Evolutionary conservation across 1,140 invertebrate genomes (phyloP), one percentile per base, ranked within the genome.

Genomic region (Nautilus pompilius): DNA sequence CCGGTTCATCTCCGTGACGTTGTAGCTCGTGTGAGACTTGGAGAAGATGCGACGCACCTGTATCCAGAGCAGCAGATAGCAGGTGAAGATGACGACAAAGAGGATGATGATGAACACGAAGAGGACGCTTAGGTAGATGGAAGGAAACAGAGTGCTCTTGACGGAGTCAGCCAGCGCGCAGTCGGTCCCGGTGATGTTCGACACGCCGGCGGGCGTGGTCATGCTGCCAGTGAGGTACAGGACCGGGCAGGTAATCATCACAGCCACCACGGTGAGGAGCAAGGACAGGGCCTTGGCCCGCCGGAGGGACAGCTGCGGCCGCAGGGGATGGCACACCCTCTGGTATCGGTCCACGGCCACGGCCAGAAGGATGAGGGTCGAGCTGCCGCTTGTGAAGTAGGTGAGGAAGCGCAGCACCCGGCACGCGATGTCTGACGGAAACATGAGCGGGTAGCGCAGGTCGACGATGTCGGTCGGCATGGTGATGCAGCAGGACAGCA

Each of bases 401-500:
- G 65, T 72, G 20, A 46, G 22, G 36, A 65, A 67, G 1, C 68
- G 53, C 26, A 64, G 48, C 0, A 62, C 6, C 20, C 58, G 65
- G 56, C 70, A 72, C 8, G 65, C 5, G 5, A 41, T 28, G 13
- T 30, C 24, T 30, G 41, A 20, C 28, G 62, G 53, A 41, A 63
- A 67, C 10, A 30, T 41, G 17, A 63, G 54, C 8, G 57, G 59
- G 15, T 58, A 59, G 10, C 53, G 20, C 33, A 72, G 62, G 29
- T 62, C 61, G 20, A 64, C 24, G 30, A 72, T 57, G 51, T 72
- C 70, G 30, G 67, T 63, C 0, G 73, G 69, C 26, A 73, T 66
- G 24, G 65, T 63, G 26, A 73, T 24, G 2, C 36, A 3, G 41
- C 69, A 69, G 30, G 68, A 63, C 20, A 68, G 30, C 3, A 75